Base-by-base conservation (phyloP, 2,888 invertebrate genomes). In the Netelia fuscicornis region DNA sequence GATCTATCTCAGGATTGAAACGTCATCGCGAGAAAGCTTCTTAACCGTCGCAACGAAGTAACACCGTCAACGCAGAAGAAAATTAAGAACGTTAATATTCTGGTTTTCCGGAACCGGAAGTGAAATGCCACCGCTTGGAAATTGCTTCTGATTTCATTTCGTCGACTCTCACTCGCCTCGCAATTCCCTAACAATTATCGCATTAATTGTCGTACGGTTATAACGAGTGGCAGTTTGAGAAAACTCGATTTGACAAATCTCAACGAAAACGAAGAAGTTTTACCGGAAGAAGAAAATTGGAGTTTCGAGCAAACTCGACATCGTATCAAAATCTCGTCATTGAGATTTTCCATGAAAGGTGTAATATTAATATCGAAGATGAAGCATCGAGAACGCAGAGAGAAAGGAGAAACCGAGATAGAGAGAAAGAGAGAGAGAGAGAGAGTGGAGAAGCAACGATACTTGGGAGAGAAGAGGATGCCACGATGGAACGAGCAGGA, bases 61-160 rank as follows among this genome's bases (percentile, higher is more conserved):
- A 77, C 9, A 11, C 11, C 62, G 42, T 54, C 74, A 37, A 42
- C 54, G 44, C 44, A 20, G 71, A 9, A 13, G 13, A 37, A 42
- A 60, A 77, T 81, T 77, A 81, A 52, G 72, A 86, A 81, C 74
- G 11, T 74, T 81, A 64, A 70, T 81, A 79, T 65, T 64, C 37
- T n/a, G 25, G 62, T 79, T 72, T 76, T 60, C 20, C 65, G n/a
- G 48, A 13, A 58, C n/a, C 62, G 9, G 42, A 64, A 30, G 37
- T 60, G 30, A 44, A 25, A 42, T 3, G 64, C 52, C 9, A 64
- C 54, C 44, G 44, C 25, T 17, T 72, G n/a, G 17, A 72, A 72
- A 72, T 80, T 56, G 44, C 64, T 72, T 17, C 42, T 56, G 1
- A 54, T 72, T 80, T 25, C 54, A 65, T 72, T 80, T 56, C 72